phyloP scores from a whole-genome alignment of 2,797 vertebrate genomes.

The Neoniphon sammara region DNA sequence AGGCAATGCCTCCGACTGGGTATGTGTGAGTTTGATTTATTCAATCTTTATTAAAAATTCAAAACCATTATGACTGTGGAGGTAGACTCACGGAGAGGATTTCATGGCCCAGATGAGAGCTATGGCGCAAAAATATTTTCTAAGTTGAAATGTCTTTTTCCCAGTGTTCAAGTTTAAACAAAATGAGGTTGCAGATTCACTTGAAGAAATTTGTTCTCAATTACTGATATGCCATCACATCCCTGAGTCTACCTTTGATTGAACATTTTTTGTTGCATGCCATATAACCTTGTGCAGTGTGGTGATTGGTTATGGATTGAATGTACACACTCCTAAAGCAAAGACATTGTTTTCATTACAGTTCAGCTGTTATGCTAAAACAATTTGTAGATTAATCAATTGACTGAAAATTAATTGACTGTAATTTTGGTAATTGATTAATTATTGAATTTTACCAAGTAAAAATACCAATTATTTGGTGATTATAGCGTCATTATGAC shows the following conservation, averaged over 20 bases:
- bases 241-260: slow-evolving; percentile 5
- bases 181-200: background rate
- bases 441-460: no score
- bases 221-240: background rate
- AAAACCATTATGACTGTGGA: background rate
- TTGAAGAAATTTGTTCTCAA: background rate
- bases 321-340: background rate
- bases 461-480: no score
- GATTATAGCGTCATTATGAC: no score
- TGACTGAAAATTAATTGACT: no score
- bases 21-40: slow-evolving; percentile 70
- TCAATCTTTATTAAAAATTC: slow-evolving; percentile 7
- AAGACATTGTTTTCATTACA: background rate
- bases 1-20: slow-evolving; percentile 95
- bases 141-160: background rate
- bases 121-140: background rate
- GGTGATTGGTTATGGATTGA: background rate
- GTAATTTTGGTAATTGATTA: no score
- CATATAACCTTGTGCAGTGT: background rate
- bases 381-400: no score
- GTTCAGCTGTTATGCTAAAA: background rate
- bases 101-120: background rate
- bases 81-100: background rate
- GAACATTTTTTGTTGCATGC: background rate
- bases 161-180: background rate